These are phyloP conservation scores for Xanthorhoe spadicearia DNA, from an alignment of 2,888 invertebrate species.

Conservation along the genomic window DNA sequence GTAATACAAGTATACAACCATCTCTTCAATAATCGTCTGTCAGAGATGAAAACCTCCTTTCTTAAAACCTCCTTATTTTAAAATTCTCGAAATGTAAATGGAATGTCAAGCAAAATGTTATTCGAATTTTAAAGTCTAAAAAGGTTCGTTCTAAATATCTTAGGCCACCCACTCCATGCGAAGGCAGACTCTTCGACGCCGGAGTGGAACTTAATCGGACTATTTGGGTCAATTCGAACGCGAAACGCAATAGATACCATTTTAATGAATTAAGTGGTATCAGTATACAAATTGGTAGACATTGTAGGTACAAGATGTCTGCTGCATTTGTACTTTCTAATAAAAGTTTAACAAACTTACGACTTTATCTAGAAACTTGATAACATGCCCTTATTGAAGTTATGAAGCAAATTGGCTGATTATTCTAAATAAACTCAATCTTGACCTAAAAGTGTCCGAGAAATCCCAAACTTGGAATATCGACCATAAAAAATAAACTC, in stretches of 20 bases:
- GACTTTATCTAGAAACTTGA: too few species aligned
- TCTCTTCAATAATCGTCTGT: too few species aligned
- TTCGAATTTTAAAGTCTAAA: constrained; percentile 20
- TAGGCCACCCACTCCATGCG: constrained; percentile 14
- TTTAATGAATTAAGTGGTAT: constrained; percentile 5
- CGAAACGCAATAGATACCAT: constrained; percentile 23
- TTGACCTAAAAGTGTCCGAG: constrained; percentile 45
- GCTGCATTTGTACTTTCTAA: too few species aligned
- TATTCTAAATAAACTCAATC: constrained; percentile 23
- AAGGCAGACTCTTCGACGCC: constrained; percentile 31
- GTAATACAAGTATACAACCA: too few species aligned
- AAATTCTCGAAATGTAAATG: too few species aligned
- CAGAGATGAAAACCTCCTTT: too few species aligned
- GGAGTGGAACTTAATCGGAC: constrained; percentile 16
- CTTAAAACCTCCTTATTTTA: too few species aligned
- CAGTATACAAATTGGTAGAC: too few species aligned
- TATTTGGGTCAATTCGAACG: constrained; percentile 27
- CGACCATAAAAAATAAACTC: constrained; percentile 43
- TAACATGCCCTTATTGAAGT: neutral
- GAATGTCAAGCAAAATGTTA: neutral
- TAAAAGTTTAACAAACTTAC: too few species aligned
- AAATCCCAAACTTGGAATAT: constrained; percentile 35
- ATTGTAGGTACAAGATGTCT: too few species aligned
- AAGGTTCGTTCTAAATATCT: constrained; percentile 34
- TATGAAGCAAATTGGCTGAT: constrained; percentile 3